These are phyloP conservation scores for Drosophila simulans DNA, from an alignment of 1,140 invertebrate species.

Conservation along the genomic window DNA sequence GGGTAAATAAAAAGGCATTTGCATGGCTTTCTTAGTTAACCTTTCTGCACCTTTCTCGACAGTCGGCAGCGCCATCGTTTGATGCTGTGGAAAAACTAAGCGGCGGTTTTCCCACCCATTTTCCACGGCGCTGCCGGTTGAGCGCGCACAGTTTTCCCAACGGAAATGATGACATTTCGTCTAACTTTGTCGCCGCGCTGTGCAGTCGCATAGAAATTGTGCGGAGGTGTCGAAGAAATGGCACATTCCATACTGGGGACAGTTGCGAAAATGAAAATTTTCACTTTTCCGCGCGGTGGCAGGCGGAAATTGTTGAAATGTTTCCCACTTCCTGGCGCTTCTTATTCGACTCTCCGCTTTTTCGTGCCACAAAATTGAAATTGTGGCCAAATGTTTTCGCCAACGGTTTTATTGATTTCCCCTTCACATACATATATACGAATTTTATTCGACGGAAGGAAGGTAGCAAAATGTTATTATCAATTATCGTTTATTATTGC, in stretches of 20 bases:
- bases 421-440: constrained; percentile 42
- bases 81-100: constrained; percentile 48
- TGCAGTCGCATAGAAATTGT: constrained; percentile 77
- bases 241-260: constrained; percentile 43
- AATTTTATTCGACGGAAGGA: constrained; percentile 67
- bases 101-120: constrained; percentile 31
- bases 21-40: constrained; percentile 73
- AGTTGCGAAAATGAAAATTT: constrained; percentile 73
- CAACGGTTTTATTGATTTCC: constrained; percentile 79
- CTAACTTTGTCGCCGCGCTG: constrained; percentile 74
- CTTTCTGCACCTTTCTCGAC: constrained; percentile 47
- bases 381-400: constrained; percentile 76
- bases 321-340: constrained; percentile 29
- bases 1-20: constrained; percentile 66
- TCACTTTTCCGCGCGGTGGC: constrained; percentile 44
- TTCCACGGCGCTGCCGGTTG: constrained; percentile 44
- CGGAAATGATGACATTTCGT: constrained; percentile 84
- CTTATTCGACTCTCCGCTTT: constrained; percentile 6
- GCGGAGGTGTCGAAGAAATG: constrained; percentile 68
- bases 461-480: constrained; percentile 78
- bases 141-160: constrained; percentile 70
- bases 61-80: constrained; percentile 15
- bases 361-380: constrained; percentile 67
- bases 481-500: constrained; percentile 81
- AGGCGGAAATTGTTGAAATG: constrained; percentile 76